Evolutionary conservation across 1,140 invertebrate species (phyloP).

Genomic region (Drosophila setifemur): DNA sequence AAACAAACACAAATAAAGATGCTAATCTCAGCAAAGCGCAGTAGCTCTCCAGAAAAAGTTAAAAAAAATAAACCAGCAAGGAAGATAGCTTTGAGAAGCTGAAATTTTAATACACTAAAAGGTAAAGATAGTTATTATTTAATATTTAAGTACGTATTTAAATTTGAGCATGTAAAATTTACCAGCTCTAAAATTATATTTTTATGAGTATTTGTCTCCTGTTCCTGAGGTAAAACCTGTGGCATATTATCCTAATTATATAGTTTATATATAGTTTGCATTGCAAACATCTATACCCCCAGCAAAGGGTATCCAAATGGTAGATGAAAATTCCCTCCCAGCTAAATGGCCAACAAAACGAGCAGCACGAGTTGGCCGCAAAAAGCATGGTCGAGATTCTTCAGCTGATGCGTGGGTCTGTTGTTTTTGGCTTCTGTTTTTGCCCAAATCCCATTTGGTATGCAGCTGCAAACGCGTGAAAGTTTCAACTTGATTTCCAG

Average conservation of each 20-base stretch:
- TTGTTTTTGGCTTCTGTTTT: slow-evolving; percentile 33
- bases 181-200: no score
- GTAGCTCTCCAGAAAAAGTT: slow-evolving; percentile 18
- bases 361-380: slow-evolving; percentile 35
- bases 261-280: no score
- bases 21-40: slow-evolving; percentile 76
- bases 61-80: slow-evolving; percentile 22
- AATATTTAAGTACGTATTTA: no score
- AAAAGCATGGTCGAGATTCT: slow-evolving; percentile 57
- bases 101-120: no score
- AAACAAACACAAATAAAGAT: slow-evolving; percentile 80
- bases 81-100: no score
- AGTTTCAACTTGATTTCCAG: slow-evolving; percentile 71
- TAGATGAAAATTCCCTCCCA: not conserved
- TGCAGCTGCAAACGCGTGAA: slow-evolving; percentile 66
- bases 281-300: no score
- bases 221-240: no score
- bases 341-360: slow-evolving; percentile 40
- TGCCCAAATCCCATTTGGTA: slow-evolving; percentile 62
- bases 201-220: no score
- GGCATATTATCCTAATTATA: no score
- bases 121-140: no score
- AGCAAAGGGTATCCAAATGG: no score
- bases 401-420: slow-evolving; percentile 25
- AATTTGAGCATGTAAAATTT: no score